Base-by-base conservation (phyloP, 2,113 vertebrate species). In the Oncorhynchus keta region DNA sequence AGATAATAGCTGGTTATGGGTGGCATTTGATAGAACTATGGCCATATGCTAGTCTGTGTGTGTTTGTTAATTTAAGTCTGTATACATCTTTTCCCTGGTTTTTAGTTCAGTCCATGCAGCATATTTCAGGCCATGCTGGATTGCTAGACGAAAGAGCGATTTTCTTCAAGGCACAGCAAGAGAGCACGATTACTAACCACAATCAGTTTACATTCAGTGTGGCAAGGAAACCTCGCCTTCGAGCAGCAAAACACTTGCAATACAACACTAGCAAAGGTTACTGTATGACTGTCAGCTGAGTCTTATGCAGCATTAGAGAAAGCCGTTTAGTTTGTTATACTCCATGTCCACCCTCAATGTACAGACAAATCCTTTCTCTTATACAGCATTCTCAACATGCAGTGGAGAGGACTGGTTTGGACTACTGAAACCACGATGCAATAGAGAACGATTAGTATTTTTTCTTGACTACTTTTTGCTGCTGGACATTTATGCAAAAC, bases 121-220 rank as follows among this genome's bases (percentile, higher is more conserved):
- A 92, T 92, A 88, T 92, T 85, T 89, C 85, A 93, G 92, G 87
- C 87, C 92, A 91, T 93, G 92, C 92, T 91, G 90, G 92, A 92
- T 93, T 94, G 92, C 93, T 91, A 91, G 87, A 90, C 73, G 55
- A 83, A 85, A 81, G 65, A 79, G 79, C 81, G 70, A 65, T 71
- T 75, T 86, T 89, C 77, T 87, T 92, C 85, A 93, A 94, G 92
- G 92, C 93, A 94, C 93, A 91, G 86, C 89, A 89, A 88, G 84
- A 90, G 82, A 93, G 77, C 85, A 81, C 32, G 59, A 77, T 75
- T 74, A 87, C 66, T 68, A 85, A 85, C 76, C 66, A 79, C 80
- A 79, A 75, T 83, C 81, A 68, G 70, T 81, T 87, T 86, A 90
- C 90, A 91, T 91, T 91, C 86, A 85, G 24, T 80, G 83, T 78